Percentiles rank a stretch among this genome's conserved stretches.
Conservation (phyloP, 2,888 invertebrate genomes). For the Pseudeuparius sepicola region DNA sequence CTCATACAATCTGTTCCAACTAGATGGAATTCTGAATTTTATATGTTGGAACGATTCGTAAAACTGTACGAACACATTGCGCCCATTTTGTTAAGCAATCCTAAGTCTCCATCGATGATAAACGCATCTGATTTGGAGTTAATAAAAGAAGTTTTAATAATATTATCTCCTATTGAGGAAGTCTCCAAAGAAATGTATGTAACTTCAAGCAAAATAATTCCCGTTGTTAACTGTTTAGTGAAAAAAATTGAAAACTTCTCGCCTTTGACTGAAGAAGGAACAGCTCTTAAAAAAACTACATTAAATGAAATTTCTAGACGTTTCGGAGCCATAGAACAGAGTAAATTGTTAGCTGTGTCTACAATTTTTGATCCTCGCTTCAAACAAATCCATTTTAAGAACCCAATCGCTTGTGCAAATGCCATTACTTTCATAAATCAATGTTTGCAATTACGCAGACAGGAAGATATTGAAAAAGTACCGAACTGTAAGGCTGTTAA, state of each 20-base stretch:
- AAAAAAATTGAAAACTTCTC: conserved; percentile 19
- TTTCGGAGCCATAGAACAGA: conserved; percentile 15
- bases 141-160: too few species aligned
- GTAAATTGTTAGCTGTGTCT: conserved; percentile 10
- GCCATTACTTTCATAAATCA: conserved; percentile 7
- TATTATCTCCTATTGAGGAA: conserved; percentile 27
- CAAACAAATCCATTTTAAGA: conserved; percentile 21
- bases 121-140: conserved; percentile 26
- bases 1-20: conserved; percentile 25
- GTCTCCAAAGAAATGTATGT: conserved; percentile 29
- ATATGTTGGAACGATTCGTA: conserved; percentile 22
- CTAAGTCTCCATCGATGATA: conserved; percentile 28
- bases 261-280: conserved; percentile 15
- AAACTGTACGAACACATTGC: conserved; percentile 21
- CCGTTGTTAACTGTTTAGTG: conserved; percentile 25
- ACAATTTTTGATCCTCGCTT: conserved; percentile 25
- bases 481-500: not conserved
- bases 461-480: conserved; percentile 1
- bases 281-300: conserved; percentile 6
- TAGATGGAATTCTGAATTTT: conserved; percentile 25
- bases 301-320: conserved; percentile 13
- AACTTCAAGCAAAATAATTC: conserved; percentile 28
- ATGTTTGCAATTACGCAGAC: conserved; percentile 1
- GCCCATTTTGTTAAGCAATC: conserved; percentile 24
- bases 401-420: conserved; percentile 9